Conservation (phyloP, 2,797 vertebrate species). For the Cirrhinus mrigala region DNA sequence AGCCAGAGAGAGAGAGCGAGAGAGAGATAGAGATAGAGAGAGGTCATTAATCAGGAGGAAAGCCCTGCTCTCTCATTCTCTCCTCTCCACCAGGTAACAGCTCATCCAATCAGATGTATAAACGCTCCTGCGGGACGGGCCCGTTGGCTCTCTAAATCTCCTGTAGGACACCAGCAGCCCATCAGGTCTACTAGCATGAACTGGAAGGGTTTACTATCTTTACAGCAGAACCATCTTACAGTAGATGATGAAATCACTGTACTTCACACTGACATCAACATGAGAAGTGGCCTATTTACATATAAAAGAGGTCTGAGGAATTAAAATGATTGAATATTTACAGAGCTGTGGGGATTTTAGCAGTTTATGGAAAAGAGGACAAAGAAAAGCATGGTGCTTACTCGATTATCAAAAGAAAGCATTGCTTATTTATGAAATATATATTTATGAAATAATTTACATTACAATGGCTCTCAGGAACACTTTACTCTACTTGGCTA, state of each 20-base stretch:
- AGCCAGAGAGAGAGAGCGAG: slow-evolving; percentile 30
- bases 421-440: not conserved
- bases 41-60: slow-evolving; percentile 42
- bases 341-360: not conserved
- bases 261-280: slow-evolving; percentile 14
- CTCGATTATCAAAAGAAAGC: not conserved
- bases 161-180: not conserved
- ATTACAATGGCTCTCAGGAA: not conserved
- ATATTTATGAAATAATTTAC: not conserved
- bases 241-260: slow-evolving; percentile 36
- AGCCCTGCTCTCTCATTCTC: slow-evolving; percentile 13
- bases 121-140: slow-evolving; percentile 49
- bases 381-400: not conserved
- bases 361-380: slow-evolving; percentile 4
- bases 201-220: not conserved
- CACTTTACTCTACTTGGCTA: not conserved
- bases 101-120: slow-evolving; percentile 55
- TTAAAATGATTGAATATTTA: slow-evolving; percentile 4
- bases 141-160: slow-evolving; percentile 15
- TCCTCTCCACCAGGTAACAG: slow-evolving; percentile 73
- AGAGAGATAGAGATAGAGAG: slow-evolving; percentile 45
- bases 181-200: not conserved
- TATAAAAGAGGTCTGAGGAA: slow-evolving; percentile 5
- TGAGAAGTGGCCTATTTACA: slow-evolving; percentile 14
- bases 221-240: not conserved